phyloP scores from a whole-genome alignment of 1,140 invertebrate species.

The Lepidurus couesii region DNA sequence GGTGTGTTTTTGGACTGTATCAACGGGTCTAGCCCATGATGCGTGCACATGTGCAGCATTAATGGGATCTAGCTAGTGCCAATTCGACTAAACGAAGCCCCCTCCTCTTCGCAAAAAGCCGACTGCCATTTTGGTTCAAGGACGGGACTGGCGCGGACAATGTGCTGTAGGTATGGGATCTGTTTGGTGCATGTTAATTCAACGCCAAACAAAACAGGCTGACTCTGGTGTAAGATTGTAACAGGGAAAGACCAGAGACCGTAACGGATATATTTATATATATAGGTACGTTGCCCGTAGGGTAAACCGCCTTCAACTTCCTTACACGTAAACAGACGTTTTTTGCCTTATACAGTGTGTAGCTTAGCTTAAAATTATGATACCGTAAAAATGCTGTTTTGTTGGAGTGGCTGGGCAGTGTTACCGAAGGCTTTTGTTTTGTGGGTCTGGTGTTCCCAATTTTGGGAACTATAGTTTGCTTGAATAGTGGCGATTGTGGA shows the following conservation, averaged over 20 bases:
- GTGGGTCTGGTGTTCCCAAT: too few species aligned
- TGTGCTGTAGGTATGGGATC: background rate
- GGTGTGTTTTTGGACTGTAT: background rate
- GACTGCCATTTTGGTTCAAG: background rate
- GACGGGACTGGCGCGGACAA: background rate
- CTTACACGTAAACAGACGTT: background rate
- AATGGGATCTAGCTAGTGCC: background rate
- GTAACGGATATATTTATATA: background rate
- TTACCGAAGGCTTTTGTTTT: too few species aligned
- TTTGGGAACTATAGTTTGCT: too few species aligned
- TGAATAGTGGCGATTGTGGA: too few species aligned
- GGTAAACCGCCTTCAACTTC: constrained; percentile 14
- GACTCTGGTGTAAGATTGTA: background rate
- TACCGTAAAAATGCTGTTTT: too few species aligned
- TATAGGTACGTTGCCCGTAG: background rate
- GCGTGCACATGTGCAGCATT: background rate
- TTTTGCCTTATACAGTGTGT: background rate
- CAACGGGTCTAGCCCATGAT: background rate
- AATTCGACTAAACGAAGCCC: background rate
- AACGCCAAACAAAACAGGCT: background rate
- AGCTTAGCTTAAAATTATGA: too few species aligned
- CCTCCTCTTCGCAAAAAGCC: background rate
- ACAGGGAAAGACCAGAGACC: background rate
- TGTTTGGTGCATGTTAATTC: background rate
- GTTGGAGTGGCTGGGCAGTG: too few species aligned